Percentiles rank a stretch among this genome's conserved stretches.
These are phyloP conservation scores for Chiloscyllium punctatum DNA, from an alignment of 2,797 vertebrate species.

Conservation along the genomic window DNA sequence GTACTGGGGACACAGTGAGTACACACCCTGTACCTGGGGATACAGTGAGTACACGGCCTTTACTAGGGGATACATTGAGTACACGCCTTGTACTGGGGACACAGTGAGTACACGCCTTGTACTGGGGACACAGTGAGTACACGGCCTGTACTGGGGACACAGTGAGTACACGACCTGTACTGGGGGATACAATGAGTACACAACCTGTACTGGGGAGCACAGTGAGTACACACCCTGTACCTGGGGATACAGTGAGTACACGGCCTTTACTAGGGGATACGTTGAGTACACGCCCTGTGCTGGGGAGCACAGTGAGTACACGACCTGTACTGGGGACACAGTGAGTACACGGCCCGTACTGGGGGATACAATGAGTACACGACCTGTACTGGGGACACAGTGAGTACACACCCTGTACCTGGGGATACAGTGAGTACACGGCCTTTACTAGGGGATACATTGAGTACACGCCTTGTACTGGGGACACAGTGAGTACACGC, in stretches of 20 bases:
- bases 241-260: background rate
- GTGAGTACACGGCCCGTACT: no score
- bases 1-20: background rate
- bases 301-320: background rate
- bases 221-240: background rate
- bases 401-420: background rate
- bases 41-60: background rate
- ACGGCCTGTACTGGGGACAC: background rate
- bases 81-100: no score
- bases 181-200: background rate
- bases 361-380: background rate
- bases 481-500: background rate
- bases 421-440: background rate
- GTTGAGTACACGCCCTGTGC: background rate
- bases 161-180: background rate
- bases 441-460: background rate
- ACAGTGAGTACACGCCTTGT: background rate
- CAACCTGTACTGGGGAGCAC: background rate
- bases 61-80: background rate
- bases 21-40: background rate
- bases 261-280: background rate
- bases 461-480: background rate
- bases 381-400: background rate
- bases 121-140: no score
- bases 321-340: background rate